phyloP scores from a whole-genome alignment of 2,888 invertebrate species.

The Eurytoma californica region DNA sequence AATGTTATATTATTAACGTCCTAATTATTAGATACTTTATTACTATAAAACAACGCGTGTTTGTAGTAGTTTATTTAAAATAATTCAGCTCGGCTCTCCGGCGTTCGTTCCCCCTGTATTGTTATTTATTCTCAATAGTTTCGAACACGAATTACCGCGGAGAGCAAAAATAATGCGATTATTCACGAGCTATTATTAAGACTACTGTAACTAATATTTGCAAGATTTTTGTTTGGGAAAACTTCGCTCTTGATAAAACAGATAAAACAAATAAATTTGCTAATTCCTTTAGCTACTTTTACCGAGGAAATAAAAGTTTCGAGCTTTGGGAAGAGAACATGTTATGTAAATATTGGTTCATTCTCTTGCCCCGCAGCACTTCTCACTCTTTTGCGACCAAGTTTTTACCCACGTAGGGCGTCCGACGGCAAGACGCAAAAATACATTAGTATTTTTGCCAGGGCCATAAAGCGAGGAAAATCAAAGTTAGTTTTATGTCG shows the following conservation, averaged over 20 bases:
- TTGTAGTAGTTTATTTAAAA: conserved; percentile 65
- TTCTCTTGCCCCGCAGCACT: conserved; percentile 12
- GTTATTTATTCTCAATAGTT: conserved; percentile 6
- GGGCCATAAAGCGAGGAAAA: conserved; percentile 51
- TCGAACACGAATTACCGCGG: too few species aligned
- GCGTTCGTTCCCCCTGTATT: conserved; percentile 39
- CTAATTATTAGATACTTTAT: conserved; percentile 59
- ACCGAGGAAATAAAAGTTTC: background rate
- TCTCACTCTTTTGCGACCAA: conserved; percentile 3
- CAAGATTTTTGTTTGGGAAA: conserved; percentile 19
- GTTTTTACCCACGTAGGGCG: background rate
- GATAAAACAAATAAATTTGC: background rate
- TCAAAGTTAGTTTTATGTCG: conserved; percentile 65
- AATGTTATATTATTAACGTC: conserved; percentile 63
- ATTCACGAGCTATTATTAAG: background rate
- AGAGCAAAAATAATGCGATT: conserved; percentile 10
- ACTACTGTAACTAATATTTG: conserved; percentile 1
- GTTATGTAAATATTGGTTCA: conserved; percentile 31
- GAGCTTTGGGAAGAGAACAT: background rate
- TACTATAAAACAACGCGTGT: conserved; percentile 58
- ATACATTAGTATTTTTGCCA: background rate
- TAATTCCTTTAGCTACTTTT: background rate
- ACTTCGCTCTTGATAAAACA: background rate
- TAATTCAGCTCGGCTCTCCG: background rate
- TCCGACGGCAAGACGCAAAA: conserved; percentile 30